These are phyloP conservation scores for Acleris emargana DNA, from an alignment of 2,888 invertebrate species.

Conservation along the genomic window DNA sequence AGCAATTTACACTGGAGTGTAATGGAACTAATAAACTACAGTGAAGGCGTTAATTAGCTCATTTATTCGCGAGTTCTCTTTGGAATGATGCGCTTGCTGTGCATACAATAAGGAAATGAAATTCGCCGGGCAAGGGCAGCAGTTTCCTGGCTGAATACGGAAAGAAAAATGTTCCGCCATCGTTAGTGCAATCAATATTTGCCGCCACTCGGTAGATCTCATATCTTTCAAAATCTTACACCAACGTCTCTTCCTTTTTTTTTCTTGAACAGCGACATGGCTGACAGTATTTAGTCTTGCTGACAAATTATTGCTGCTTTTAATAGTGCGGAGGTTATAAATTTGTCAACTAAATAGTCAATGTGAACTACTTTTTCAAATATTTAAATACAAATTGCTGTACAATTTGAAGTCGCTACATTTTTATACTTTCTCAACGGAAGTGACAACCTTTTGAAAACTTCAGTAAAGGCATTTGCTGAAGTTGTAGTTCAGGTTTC, in stretches of 20 bases:
- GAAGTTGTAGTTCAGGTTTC: too few species aligned
- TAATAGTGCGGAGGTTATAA: slow-evolving; percentile 18
- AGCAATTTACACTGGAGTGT: slow-evolving; percentile 7
- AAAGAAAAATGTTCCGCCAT: slow-evolving; percentile 33
- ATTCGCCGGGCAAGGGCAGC: slow-evolving; percentile 24
- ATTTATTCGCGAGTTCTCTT: slow-evolving; percentile 17
- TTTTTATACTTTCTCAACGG: too few species aligned
- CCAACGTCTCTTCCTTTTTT: not conserved
- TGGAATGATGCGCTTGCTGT: slow-evolving; percentile 16
- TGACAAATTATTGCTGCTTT: slow-evolving; percentile 20
- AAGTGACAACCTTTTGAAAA: too few species aligned
- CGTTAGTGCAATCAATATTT: slow-evolving; percentile 8
- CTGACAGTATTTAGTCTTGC: slow-evolving; percentile 24
- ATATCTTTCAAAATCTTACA: not conserved
- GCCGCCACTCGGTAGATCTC: too few species aligned
- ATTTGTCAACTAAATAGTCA: slow-evolving; percentile 22
- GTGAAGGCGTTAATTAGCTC: slow-evolving; percentile 13
- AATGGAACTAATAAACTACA: slow-evolving; percentile 19
- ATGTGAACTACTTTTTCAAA: slow-evolving; percentile 9
- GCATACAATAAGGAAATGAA: slow-evolving; percentile 28
- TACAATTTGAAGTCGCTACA: not conserved
- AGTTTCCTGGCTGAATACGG: slow-evolving; percentile 31
- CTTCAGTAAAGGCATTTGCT: too few species aligned
- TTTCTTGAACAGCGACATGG: not conserved
- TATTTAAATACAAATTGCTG: not conserved